phyloP scores from a whole-genome alignment of 2,113 vertebrate species.

The Colius striatus region DNA sequence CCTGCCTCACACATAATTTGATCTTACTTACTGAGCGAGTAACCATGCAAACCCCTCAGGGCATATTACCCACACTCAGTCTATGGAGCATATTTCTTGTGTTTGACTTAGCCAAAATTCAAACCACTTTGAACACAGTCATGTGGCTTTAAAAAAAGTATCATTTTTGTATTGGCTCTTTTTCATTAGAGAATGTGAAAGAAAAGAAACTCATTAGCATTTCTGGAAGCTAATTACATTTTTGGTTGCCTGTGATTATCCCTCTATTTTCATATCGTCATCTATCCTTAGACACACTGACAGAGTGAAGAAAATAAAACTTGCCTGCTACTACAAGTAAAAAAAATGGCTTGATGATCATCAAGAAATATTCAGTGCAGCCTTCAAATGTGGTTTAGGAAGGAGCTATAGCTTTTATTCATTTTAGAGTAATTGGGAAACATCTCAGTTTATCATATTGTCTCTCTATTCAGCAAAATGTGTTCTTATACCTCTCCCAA shows the following conservation, averaged over 20 bases:
- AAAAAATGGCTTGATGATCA: background rate
- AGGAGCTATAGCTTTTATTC: background rate
- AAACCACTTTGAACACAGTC: background rate
- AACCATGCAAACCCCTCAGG: conserved; percentile 34
- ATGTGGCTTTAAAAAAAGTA: background rate
- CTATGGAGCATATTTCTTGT: background rate
- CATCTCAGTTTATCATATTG: background rate
- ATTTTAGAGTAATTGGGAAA: conserved; percentile 23
- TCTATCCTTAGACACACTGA: background rate
- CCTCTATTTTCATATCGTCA: background rate
- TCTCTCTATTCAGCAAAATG: background rate
- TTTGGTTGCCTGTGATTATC: background rate
- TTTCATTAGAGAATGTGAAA: background rate
- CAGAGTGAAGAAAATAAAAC: conserved; percentile 4
- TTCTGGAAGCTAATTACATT: conserved; percentile 19
- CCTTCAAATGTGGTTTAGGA: background rate
- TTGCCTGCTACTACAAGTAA: background rate
- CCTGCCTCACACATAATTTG: conserved; percentile 38
- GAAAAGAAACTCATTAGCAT: background rate
- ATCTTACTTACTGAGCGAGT: conserved; percentile 33
- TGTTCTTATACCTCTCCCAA: background rate
- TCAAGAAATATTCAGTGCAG: background rate
- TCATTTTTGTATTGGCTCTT: background rate
- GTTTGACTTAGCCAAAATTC: conserved; percentile 9
- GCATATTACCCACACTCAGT: background rate